Conservation (phyloP, 2,113 vertebrate species). For the Glaucomys volans region DNA sequence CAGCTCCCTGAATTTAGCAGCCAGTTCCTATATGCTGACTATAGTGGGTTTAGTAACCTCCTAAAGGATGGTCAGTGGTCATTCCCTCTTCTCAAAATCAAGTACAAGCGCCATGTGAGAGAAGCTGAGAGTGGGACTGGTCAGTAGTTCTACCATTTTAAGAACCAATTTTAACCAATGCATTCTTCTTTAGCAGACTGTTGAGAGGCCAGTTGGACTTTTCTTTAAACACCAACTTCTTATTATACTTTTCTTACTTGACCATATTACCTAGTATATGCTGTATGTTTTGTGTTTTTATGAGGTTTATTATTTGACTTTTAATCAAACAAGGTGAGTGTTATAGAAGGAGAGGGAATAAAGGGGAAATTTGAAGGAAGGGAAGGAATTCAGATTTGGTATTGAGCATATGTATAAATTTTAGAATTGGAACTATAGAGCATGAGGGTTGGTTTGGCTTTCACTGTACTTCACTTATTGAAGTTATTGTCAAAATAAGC, state of each 20-base stretch:
- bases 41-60: neutral
- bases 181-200: neutral
- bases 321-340: neutral
- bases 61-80: neutral
- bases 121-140: neutral
- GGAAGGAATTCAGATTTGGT: neutral
- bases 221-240: neutral
- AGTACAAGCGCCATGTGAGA: neutral
- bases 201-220: neutral
- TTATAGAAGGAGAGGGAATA: neutral
- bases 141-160: neutral
- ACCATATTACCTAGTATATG: no score
- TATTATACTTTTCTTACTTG: neutral
- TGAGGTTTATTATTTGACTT: neutral
- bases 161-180: neutral
- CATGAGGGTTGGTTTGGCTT: neutral
- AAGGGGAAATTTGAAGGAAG: neutral
- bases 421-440: neutral
- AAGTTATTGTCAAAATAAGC: neutral
- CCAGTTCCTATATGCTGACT: neutral
- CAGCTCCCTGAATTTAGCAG: neutral
- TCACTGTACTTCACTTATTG: neutral
- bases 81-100: neutral
- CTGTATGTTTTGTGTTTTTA: no score
- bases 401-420: neutral